Conservation (phyloP, 2,888 invertebrate species). For the Neria commutata region DNA sequence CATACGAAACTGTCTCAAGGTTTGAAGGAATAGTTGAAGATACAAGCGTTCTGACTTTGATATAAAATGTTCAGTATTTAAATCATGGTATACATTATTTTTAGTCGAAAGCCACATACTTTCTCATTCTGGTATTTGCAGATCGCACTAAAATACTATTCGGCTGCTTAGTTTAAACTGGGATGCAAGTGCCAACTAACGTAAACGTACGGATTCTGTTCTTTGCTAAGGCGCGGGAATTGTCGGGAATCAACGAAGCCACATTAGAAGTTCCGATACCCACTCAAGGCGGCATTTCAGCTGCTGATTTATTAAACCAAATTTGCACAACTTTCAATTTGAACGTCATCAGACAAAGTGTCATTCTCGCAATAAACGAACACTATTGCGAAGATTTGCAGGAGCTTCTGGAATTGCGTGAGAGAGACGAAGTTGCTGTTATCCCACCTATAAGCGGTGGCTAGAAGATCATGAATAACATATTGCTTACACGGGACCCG, state of each 20-base stretch:
- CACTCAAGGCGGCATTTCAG: constrained; percentile 65
- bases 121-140: no score
- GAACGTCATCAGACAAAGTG: constrained; percentile 69
- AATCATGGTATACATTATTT: no score
- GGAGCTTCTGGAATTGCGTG: constrained; percentile 65
- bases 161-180: no score
- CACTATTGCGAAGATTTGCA: constrained; percentile 70
- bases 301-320: constrained; percentile 66
- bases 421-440: constrained; percentile 84
- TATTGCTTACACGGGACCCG: constrained; percentile 71
- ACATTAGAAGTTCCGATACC: constrained; percentile 60
- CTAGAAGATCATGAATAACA: constrained; percentile 71
- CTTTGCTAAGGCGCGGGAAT: constrained; percentile 89
- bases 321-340: constrained; percentile 71
- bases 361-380: constrained; percentile 85
- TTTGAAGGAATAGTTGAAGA: no score
- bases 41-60: no score
- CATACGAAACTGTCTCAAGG: no score
- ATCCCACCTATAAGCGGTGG: constrained; percentile 96
- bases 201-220: constrained; percentile 75
- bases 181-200: background rate
- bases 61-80: no score
- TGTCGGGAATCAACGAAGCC: constrained; percentile 71
- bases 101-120: no score
- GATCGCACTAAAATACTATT: no score